Evolutionary conservation across 1,140 invertebrate genomes (phyloP), one percentile per base, ranked within the genome.

Genomic region (Scaptodrosophila lebanonensis): DNA sequence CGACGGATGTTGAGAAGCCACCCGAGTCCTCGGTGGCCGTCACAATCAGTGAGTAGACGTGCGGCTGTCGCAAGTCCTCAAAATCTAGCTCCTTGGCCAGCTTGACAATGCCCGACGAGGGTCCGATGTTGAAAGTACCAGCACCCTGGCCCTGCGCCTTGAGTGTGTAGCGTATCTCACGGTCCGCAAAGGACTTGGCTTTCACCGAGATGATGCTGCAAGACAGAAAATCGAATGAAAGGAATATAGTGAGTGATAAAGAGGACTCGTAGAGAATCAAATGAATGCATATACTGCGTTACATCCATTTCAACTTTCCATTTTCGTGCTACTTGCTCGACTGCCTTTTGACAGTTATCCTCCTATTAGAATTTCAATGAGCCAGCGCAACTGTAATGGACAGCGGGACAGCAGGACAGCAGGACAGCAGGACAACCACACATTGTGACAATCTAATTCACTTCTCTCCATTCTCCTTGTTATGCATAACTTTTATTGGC

Each of bases 11-110:
- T 8, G 95, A 97, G 87, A 98, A 97, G 48, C 96, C 96, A 32
- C 96, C 96, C 1, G 95, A 97, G 87, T 98, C 96, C 88, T 98
- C 96, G 3, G 96, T 97, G 8, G 96, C 96, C 1, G 95, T 97
- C 11, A 98, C 95, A 42, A 96, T 91, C 18, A 98, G 87, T 6
- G 95, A 94, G 86, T 97, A 98, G 60, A 96, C 95, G 76, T 97
- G 95, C 0, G 95, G 95, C 85, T 97, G 96, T 25, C 96, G 88
- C 38, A 97, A 88, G 88, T 98, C 96, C 88, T 98, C 96, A 84
- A 97, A 98, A 88, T 98, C 96, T 61, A 98, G 88, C 88, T 97
- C 96, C 86, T 98, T 98, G 2, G 96, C 96, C 49, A 98, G 87
- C 87, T 97, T 97, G 2, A 98, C 96, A 68, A 97, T 96, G 15